These are phyloP conservation scores for Hyposoter didymator DNA, from an alignment of 2,888 invertebrate genomes.

Conservation along the genomic window DNA sequence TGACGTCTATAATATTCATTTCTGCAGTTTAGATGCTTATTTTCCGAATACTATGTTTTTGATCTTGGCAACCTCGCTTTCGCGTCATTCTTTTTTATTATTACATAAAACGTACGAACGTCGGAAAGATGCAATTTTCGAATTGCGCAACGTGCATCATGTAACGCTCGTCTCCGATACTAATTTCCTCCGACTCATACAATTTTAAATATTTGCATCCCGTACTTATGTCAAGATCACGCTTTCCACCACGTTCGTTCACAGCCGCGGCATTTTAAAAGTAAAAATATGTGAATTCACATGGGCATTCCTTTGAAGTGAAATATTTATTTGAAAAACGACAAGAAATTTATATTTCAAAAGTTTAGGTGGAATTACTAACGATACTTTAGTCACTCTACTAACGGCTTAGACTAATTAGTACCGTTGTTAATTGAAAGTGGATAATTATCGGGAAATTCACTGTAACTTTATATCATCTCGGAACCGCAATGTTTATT, in stretches of 20 bases:
- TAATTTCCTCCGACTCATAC: constrained; percentile 1
- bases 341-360: no score
- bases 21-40: neutral
- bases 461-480: neutral
- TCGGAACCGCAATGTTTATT: neutral
- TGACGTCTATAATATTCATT: neutral
- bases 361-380: neutral
- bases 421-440: neutral
- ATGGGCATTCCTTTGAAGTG: neutral
- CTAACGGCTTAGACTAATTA: neutral
- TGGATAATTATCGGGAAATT: neutral
- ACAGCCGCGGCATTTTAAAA: neutral
- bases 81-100: neutral
- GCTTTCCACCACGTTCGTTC: neutral
- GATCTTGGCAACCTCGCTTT: neutral
- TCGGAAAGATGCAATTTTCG: constrained; percentile 12
- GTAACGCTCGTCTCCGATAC: constrained; percentile 38
- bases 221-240: neutral
- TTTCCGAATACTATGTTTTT: neutral
- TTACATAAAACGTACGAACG: neutral
- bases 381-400: neutral
- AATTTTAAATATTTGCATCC: neutral
- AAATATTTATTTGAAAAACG: neutral
- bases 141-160: constrained; percentile 57
- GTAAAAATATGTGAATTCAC: neutral